Evolutionary conservation across 2,113 vertebrate species (phyloP).

Genomic region (Cyanocitta stelleri): DNA sequence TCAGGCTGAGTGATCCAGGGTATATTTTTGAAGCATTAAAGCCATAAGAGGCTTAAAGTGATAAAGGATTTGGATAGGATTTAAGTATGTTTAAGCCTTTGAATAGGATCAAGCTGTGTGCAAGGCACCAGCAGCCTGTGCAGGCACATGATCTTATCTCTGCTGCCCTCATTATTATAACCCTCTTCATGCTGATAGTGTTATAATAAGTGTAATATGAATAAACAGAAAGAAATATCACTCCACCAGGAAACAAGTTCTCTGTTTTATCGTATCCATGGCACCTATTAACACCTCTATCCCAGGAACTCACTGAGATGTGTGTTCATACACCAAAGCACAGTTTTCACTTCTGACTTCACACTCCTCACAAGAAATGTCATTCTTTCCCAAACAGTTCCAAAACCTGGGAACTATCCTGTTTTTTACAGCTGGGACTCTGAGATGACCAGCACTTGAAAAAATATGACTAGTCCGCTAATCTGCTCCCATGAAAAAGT

Average conservation of each 20-base stretch:
- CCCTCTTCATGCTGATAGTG: neutral
- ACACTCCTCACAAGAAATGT: neutral
- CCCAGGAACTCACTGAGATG: neutral
- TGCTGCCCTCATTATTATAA: constrained; percentile 26
- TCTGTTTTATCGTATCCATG: constrained; percentile 1
- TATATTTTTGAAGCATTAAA: constrained; percentile 23
- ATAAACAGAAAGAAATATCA: neutral
- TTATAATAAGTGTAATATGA: constrained; percentile 7
- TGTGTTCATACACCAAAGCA: neutral
- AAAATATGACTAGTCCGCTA: neutral
- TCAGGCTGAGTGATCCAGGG: neutral
- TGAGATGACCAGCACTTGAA: neutral
- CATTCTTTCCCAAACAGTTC: neutral
- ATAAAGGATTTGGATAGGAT: constrained; percentile 3
- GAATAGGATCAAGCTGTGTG: constrained; percentile 35
- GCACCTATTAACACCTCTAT: neutral
- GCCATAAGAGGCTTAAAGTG: constrained; percentile 11
- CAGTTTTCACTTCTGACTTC: neutral
- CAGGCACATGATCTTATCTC: constrained; percentile 31
- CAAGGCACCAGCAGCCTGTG: neutral
- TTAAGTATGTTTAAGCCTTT: constrained; percentile 17
- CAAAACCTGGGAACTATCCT: neutral
- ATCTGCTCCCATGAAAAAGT: neutral
- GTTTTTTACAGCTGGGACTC: neutral
- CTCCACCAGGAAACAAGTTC: neutral